Evolutionary conservation across 2,797 vertebrate species (phyloP), one percentile per base, ranked within the genome.

Genomic region (Esox lucius): DNA sequence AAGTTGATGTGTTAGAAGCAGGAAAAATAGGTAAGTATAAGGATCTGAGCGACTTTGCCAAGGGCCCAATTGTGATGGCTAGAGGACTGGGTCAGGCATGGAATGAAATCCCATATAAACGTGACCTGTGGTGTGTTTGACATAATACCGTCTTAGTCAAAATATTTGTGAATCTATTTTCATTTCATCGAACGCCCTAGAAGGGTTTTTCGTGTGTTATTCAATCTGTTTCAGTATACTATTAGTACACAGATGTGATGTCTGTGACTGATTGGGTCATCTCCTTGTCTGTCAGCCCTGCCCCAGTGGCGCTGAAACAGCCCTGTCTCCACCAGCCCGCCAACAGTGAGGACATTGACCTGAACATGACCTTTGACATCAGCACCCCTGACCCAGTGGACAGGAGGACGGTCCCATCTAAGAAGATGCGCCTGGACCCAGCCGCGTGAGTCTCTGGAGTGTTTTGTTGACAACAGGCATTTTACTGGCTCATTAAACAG

Each of bases 311-410:
- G 49, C 88, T 98, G 78, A 92, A 91, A 83, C 93, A 88, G 17
- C 95, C 95, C 0, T 91, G 80, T 83, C 93, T 97, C 68, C 94
- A 92, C 84, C 87, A 77, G 13, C 95, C 94, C 0, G 22, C 84
- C 17, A 81, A 91, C 48, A 86, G 90, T 0, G 75, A 95, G 9
- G 95, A 96, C 80, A 94, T 97, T 49, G 93, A 98, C 82, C 94
- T 98, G 5, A 95, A 96, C 71, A 78, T 94, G 61, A 93, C 95
- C 28, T 98, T 95, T 68, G 93, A 98, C 64, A 79, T 98, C 74
- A 85, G 92, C 15, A 99, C 97, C 0, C 97, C 97, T 1, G 94
- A 96, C 0, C 80, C 87, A 0, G 76, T 77, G 61, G 81, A 90
- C 62, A 91, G 92, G 72, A 93, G 80, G 67, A 65, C 86, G 2